Evolutionary conservation across 2,797 vertebrate genomes (phyloP).

Genomic region (Gadopsis marmoratus): DNA sequence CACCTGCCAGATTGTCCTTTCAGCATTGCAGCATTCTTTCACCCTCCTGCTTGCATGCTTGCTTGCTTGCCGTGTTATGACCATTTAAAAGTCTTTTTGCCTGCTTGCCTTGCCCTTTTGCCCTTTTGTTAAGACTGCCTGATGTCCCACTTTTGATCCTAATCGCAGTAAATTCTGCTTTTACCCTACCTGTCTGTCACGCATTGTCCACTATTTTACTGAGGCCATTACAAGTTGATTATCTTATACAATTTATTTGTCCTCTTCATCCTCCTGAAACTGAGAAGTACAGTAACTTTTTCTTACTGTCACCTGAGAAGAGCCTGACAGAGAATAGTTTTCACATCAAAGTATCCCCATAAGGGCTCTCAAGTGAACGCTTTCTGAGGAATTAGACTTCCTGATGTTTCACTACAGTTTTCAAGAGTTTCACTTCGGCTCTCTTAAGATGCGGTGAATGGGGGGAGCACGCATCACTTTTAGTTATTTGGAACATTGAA

Average conservation of each 20-base stretch:
- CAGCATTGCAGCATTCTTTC: neutral
- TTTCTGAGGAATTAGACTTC: constrained; percentile 33
- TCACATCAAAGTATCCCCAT: constrained; percentile 32
- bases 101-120: neutral
- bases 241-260: neutral
- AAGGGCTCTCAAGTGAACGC: constrained; percentile 31
- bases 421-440: constrained; percentile 23
- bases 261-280: neutral
- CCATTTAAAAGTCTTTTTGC: neutral
- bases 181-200: neutral
- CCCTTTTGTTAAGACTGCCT: neutral
- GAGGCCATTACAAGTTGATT: neutral
- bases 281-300: constrained; percentile 9
- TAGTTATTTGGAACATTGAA: constrained; percentile 14
- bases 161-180: neutral
- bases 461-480: constrained; percentile 2
- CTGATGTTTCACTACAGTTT: constrained; percentile 28
- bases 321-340: constrained; percentile 26
- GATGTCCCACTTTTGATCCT: neutral
- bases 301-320: constrained; percentile 19
- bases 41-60: neutral
- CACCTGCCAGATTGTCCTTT: constrained; percentile 11
- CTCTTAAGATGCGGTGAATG: neutral
- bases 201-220: neutral
- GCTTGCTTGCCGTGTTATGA: neutral